Base-by-base conservation (phyloP, 1,140 invertebrate genomes). In the Cotesia chilonis region DNA sequence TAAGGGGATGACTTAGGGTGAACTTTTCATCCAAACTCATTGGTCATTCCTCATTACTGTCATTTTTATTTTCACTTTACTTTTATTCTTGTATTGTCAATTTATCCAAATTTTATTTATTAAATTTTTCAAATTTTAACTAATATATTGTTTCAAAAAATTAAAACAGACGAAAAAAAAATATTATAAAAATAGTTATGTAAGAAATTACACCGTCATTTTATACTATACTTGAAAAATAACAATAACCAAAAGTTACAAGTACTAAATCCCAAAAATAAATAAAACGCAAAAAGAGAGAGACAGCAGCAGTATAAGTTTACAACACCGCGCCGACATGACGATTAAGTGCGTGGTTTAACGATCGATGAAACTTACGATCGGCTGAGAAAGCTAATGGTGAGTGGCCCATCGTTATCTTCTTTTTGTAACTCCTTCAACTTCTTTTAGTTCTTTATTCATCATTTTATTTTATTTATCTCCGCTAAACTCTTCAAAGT, bases 341-440 rank as follows among this genome's bases (percentile, higher is more conserved):
- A 68, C 71, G 78, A 78, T 82, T 82, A 80, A 74, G 77, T 75
- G 77, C 72, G 72, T 74, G 75, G 68, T 76, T 80, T 79, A 79
- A 78, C 72, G 79, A 81, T 79, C 75, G 73, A 76, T 76, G 73
- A 80, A 78, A 78, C 76, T 80, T 74, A 77, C 68, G 71, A 73
- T 67, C 61, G 60, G 59, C 60, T 63, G 65, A 54, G 54, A 68
- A 52, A 70, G 73, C 76, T 75, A 76, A 77, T 74, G 74, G 70
- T 70, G 66, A 73, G 51, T 71, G 74, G 68, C n/a, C 54, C 71
- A 72, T 76, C 74, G 72, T 63, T 71, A 72, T 54, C 60, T 57
- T 35, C 12, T 64, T 65, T 72, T 57, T 67, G 70, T 74, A 52
- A 35, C 57, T 64, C 55, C n/a, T 68, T 59, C 17, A 7, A 6